phyloP scores from a whole-genome alignment of 2,113 vertebrate species.

The Hystrix brachyura region DNA sequence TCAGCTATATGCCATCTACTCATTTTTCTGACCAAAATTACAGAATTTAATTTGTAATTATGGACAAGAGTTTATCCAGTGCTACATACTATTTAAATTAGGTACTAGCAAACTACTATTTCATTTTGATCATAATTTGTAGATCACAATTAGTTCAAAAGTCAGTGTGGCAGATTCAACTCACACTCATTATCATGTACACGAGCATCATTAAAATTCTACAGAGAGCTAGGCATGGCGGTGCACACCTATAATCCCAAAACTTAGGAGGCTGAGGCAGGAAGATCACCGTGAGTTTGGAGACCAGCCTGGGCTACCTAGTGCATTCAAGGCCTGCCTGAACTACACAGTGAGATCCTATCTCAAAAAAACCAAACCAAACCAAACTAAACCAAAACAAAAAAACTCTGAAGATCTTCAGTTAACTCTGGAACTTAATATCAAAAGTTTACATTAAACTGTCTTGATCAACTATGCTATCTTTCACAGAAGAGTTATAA shows the following conservation, averaged over 20 bases:
- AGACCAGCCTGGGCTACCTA: neutral
- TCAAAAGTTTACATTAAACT: conserved; percentile 15
- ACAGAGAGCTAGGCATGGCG: neutral
- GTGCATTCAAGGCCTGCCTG: neutral
- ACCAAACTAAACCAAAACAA: neutral
- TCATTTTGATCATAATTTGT: neutral
- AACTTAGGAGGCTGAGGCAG: neutral
- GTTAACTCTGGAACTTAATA: neutral
- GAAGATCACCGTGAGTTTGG: neutral
- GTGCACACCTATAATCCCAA: neutral
- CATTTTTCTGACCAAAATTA: conserved; percentile 43
- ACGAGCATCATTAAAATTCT: neutral
- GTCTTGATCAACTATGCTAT: neutral
- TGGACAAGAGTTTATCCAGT: conserved; percentile 29
- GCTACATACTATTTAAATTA: neutral
- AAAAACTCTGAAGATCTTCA: neutral
- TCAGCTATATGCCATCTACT: neutral
- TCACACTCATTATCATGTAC: neutral
- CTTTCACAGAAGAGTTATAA: neutral
- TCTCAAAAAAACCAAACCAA: neutral
- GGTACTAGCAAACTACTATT: neutral
- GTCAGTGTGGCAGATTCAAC: conserved; percentile 30
- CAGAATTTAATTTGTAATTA: neutral
- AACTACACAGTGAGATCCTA: neutral
- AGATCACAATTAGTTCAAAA: neutral